These are phyloP conservation scores for Oceanites oceanicus DNA, from an alignment of 2,113 vertebrate species.

Conservation along the genomic window DNA sequence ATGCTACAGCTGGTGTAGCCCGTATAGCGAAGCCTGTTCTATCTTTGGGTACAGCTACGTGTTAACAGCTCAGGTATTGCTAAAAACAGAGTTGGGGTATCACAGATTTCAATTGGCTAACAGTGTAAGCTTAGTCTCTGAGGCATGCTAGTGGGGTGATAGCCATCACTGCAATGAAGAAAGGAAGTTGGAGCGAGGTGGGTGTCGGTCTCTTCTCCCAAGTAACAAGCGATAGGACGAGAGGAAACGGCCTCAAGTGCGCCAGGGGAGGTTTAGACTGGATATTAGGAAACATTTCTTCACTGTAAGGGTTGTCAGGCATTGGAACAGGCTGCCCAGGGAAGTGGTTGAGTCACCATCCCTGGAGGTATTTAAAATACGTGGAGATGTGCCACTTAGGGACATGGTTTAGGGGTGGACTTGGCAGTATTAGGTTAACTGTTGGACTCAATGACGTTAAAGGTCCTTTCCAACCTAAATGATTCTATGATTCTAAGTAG, in stretches of 20 bases:
- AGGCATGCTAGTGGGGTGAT: background rate
- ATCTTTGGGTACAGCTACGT: background rate
- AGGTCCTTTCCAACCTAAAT: background rate
- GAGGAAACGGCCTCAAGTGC: too few species aligned
- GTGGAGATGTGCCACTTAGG: too few species aligned
- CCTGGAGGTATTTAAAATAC: too few species aligned
- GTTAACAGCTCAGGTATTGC: background rate
- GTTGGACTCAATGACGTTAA: background rate
- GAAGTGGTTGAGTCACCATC: too few species aligned
- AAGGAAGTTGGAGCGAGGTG: rapidly evolving
- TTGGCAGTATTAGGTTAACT: rapidly evolving
- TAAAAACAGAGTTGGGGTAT: background rate
- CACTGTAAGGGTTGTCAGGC: too few species aligned
- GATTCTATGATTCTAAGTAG: background rate
- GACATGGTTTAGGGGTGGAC: too few species aligned
- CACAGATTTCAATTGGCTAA: background rate
- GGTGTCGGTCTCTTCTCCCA: background rate
- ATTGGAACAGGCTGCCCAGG: too few species aligned
- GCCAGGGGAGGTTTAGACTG: too few species aligned
- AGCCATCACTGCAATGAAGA: background rate
- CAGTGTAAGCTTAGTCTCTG: background rate
- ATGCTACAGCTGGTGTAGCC: background rate
- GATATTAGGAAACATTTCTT: too few species aligned
- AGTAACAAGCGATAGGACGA: too few species aligned
- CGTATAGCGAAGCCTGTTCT: background rate